Evolutionary conservation across 2,113 vertebrate genomes (phyloP).

Genomic region (Seriola quinqueradiata): DNA sequence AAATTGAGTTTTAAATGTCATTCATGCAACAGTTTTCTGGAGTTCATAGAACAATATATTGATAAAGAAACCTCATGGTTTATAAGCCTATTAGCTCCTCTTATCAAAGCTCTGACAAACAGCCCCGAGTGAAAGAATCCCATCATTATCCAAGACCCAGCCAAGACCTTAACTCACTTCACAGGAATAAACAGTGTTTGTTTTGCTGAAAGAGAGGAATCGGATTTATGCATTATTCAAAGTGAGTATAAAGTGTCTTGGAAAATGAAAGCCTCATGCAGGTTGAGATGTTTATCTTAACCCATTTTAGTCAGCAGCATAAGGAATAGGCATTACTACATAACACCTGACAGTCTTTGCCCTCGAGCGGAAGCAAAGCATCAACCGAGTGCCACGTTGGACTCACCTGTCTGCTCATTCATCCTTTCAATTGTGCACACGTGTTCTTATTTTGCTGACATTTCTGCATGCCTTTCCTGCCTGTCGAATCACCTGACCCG

Average conservation of each 20-base stretch:
- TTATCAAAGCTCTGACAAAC: slow-evolving; percentile 46
- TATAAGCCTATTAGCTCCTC: slow-evolving; percentile 36
- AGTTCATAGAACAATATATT: slow-evolving; percentile 11
- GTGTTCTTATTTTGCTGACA: too few relatives aligned
- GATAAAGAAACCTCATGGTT: slow-evolving; percentile 21
- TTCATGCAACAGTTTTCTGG: neutral
- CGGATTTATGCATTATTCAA: slow-evolving; percentile 61
- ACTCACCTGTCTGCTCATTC: neutral
- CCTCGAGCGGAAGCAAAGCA: slow-evolving; percentile 14
- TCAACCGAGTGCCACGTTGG: neutral
- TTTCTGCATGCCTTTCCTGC: too few relatives aligned
- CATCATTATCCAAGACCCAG: slow-evolving; percentile 23
- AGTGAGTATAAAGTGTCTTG: slow-evolving; percentile 29
- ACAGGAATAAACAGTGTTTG: slow-evolving; percentile 29
- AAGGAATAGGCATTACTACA: slow-evolving; percentile 6
- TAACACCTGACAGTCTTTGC: slow-evolving; percentile 23
- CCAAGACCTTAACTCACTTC: slow-evolving; percentile 32
- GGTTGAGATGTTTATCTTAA: slow-evolving; percentile 35
- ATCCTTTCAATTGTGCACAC: neutral
- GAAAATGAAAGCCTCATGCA: slow-evolving; percentile 22
- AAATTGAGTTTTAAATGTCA: slow-evolving; percentile 10
- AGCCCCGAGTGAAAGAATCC: slow-evolving; percentile 37
- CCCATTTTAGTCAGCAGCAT: slow-evolving; percentile 4
- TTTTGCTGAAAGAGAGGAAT: slow-evolving; percentile 29
- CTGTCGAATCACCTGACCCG: too few relatives aligned